Conservation (phyloP, 2,113 vertebrate species). For the Corydoras sp. region DNA sequence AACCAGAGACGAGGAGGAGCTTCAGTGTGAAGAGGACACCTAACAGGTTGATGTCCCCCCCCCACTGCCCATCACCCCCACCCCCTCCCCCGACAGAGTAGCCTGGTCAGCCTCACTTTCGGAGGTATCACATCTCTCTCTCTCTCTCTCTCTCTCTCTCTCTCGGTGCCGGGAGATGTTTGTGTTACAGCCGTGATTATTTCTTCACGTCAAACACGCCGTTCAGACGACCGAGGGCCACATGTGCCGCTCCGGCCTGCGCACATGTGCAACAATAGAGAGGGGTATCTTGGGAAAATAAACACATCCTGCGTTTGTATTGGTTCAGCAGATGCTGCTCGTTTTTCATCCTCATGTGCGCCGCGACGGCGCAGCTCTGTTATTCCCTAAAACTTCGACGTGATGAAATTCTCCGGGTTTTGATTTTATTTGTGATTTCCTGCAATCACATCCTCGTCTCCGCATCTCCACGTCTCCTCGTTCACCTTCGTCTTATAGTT, state of each 20-base stretch:
- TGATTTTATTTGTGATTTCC: too few species aligned
- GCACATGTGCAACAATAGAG: conserved; percentile 37
- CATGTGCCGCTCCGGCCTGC: conserved; percentile 33
- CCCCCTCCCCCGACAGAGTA: neutral
- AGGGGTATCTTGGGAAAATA: conserved; percentile 42
- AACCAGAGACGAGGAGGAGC: too few species aligned
- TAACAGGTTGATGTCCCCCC: too few species aligned
- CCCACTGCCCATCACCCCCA: too few species aligned
- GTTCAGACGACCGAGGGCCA: conserved; percentile 38
- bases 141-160: conserved; percentile 46
- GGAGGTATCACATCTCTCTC: conserved; percentile 1
- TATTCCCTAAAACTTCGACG: too few species aligned
- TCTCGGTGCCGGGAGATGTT: conserved; percentile 43
- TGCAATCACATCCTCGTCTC: too few species aligned
- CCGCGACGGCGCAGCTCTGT: too few species aligned
- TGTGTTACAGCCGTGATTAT: conserved; percentile 46
- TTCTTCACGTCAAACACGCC: conserved; percentile 45
- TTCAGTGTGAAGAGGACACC: too few species aligned
- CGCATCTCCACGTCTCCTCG: too few species aligned
- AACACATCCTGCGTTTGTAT: conserved; percentile 45
- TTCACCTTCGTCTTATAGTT: too few species aligned
- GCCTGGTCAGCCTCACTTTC: conserved; percentile 32
- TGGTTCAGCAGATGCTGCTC: conserved; percentile 42
- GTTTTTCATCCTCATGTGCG: conserved; percentile 30
- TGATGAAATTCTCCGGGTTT: too few species aligned